Evolutionary conservation across 2,113 vertebrate genomes (phyloP), one percentile per base, ranked within the genome.

Genomic region (Ophthalmolycus amberensis): DNA sequence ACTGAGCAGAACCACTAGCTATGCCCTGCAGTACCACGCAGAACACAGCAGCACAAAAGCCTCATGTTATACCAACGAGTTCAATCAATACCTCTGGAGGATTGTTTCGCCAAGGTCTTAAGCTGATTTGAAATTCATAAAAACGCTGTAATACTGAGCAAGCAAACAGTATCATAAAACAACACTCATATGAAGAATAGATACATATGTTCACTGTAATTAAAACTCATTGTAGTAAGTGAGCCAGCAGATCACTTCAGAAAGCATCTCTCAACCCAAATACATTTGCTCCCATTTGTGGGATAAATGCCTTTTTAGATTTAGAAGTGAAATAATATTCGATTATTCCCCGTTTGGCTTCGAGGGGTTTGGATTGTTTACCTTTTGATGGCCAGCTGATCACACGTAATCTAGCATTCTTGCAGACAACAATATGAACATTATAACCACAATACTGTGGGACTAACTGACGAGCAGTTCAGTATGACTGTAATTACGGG

Each of bases 331-430:
- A 78, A 75, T 42, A 37, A 7, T 58, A 6, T 63, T 25, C 56
- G 48, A 20, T 42, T 44, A 37, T 70, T 76, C 1, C 6, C 15
- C 38, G 38, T 71, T 70, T 59, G 18, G 15, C 54, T 72, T 76
- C 44, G 25, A 50, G n/a, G 25, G 46, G 48, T 75, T 74, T 48
- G 58, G 63, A 38, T 79, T 65, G 50, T 84, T 84, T 77, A n/a
- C 38, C 12, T 56, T 71, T 72, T 56, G 18, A 63, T 68, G 62
- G 37, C 38, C 63, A 38, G 18, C 1, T 6, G 6, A 40, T 70
- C 58, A 71, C 38, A 71, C 64, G n/a, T 40, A 20, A 71, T 69
- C 3, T 20, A 20, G n/a, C 69, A 25, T 22, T 3, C 5, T 4
- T 59, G 25, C 40, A 56, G 37, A 32, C 42, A 40, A 22, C 60